phyloP scores from a whole-genome alignment of 2,797 vertebrate genomes.

The Dendrocincla fuliginosa region DNA sequence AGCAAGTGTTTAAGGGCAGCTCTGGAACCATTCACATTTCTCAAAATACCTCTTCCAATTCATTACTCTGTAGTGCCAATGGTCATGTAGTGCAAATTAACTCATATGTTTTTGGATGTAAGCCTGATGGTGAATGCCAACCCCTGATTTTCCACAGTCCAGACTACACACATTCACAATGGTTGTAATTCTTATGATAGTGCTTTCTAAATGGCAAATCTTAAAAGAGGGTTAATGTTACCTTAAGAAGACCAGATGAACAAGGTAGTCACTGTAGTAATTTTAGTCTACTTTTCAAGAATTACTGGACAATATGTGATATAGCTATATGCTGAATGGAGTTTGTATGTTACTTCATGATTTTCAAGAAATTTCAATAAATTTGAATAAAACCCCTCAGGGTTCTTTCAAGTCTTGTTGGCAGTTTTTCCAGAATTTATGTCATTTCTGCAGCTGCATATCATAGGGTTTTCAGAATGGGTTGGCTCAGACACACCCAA shows the following conservation, averaged over 20 bases:
- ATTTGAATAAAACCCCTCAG: not conserved
- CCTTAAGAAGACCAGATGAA: not conserved
- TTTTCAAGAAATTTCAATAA: not conserved
- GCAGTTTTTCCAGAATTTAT: constrained; percentile 9
- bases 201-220: not conserved
- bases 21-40: not conserved
- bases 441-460: constrained; percentile 16
- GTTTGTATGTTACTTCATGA: not conserved
- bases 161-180: not conserved
- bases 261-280: not conserved
- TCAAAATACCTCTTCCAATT: not conserved
- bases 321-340: not conserved
- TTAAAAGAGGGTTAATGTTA: not conserved
- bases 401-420: not conserved
- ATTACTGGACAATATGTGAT: not conserved
- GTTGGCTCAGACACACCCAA: constrained; percentile 22
- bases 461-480: not conserved
- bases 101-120: not conserved
- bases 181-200: not conserved
- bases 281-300: not conserved
- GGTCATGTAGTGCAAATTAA: constrained; percentile 4
- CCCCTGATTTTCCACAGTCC: not conserved
- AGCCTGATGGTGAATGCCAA: not conserved
- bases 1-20: not conserved
- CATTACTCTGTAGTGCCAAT: not conserved